These are phyloP conservation scores for Perca fluviatilis DNA, from an alignment of 2,113 vertebrate genomes.

Conservation along the genomic window DNA sequence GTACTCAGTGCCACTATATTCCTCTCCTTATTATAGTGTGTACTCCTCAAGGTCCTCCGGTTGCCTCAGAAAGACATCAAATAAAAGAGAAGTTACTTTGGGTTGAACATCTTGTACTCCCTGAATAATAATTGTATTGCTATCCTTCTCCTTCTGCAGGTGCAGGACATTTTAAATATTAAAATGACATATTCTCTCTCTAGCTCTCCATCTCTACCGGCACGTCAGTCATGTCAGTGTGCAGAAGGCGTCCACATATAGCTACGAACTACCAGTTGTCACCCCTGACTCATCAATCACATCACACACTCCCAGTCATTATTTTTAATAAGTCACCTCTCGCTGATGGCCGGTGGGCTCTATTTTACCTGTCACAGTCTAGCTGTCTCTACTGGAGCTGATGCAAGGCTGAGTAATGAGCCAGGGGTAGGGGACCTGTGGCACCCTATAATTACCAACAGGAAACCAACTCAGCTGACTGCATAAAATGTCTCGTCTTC, in stretches of 20 bases:
- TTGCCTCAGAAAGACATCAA: conserved; percentile 31
- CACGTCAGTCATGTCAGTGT: conserved; percentile 59
- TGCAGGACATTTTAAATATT: conserved; percentile 50
- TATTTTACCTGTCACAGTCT: conserved; percentile 61
- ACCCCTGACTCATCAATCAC: conserved; percentile 72
- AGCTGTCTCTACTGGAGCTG: conserved; percentile 34
- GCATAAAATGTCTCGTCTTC: conserved; percentile 27
- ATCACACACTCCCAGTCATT: conserved; percentile 63
- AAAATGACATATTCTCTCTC: conserved; percentile 52
- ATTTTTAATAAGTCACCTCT: conserved; percentile 70
- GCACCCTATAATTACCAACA: conserved; percentile 56
- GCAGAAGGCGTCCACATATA: conserved; percentile 60
- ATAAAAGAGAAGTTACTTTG: conserved; percentile 29
- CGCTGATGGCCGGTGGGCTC: conserved; percentile 44
- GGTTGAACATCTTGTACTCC: conserved; percentile 37
- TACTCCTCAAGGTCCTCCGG: conserved; percentile 1
- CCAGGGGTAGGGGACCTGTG: conserved; percentile 39
- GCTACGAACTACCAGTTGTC: conserved; percentile 55
- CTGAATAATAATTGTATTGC: conserved; percentile 40
- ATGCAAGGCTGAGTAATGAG: conserved; percentile 67
- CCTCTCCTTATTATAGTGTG: not conserved
- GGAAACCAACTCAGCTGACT: conserved; percentile 47
- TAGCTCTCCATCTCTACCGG: conserved; percentile 3
- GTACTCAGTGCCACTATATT: not conserved
- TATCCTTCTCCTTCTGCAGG: conserved; percentile 23